Percentiles rank a stretch among this genome's conserved stretches.
phyloP scores from a whole-genome alignment of 2,797 vertebrate genomes.

The Microtus obscurus region DNA sequence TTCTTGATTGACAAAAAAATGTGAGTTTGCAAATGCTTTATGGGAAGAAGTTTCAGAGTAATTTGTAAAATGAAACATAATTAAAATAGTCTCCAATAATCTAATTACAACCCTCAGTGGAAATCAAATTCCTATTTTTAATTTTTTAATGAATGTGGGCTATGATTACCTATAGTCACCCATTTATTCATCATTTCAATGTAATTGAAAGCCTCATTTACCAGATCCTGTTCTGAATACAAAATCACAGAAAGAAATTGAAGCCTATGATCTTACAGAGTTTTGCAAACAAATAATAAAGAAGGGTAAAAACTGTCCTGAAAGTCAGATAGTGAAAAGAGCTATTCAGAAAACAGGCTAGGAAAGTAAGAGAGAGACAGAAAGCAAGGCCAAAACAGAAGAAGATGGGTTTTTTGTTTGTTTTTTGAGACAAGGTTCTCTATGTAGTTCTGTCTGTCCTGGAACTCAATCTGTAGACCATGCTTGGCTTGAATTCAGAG shows the following conservation, averaged over 20 bases:
- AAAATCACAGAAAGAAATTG: neutral
- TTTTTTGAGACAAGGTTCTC: neutral
- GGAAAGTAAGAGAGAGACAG: neutral
- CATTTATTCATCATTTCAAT: slow-evolving; percentile 25
- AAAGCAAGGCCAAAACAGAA: neutral
- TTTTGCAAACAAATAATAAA: slow-evolving; percentile 15
- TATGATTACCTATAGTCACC: neutral
- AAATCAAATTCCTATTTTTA: slow-evolving; percentile 56
- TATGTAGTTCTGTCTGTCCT: neutral
- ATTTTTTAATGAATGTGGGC: neutral
- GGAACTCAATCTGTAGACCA: neutral
- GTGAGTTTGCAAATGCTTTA: neutral
- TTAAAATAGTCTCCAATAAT: slow-evolving; percentile 1
- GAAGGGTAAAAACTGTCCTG: neutral
- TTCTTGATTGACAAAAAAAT: neutral
- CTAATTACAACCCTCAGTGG: neutral
- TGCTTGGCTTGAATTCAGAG: neutral
- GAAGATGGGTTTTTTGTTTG: neutral
- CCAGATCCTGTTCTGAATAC: neutral
- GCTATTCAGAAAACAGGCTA: neutral
- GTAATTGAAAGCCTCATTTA: slow-evolving; percentile 2
- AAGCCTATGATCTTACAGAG: neutral
- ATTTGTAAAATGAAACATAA: slow-evolving; percentile 63
- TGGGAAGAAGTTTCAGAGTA: neutral
- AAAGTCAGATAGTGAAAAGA: neutral